Percentiles rank a stretch among this genome's conserved stretches.
Evolutionary conservation across 2,113 vertebrate species (phyloP).

Genomic region (Pseudonaja textilis): DNA sequence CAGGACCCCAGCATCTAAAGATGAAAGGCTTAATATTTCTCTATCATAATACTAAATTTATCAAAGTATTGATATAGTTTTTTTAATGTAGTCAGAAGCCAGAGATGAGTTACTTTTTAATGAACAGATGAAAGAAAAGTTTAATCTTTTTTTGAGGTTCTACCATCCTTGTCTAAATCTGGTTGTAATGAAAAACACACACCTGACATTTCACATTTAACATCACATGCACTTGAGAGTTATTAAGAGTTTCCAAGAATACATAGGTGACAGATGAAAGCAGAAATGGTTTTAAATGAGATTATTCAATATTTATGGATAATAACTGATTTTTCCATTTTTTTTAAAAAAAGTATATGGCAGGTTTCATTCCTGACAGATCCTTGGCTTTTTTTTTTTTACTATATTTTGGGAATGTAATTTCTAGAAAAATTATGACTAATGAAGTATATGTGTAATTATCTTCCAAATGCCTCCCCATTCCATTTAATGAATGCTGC

Average conservation of each 20-base stretch:
- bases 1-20: too few relatives aligned
- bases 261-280: background rate
- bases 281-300: background rate
- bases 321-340: background rate
- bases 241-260: background rate
- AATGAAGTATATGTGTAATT: background rate
- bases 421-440: background rate
- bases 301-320: background rate
- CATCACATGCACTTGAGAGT: background rate
- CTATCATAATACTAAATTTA: background rate
- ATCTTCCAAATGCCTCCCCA: background rate
- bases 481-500: background rate
- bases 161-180: background rate
- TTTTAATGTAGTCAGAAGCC: background rate
- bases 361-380: background rate
- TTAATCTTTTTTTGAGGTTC: background rate
- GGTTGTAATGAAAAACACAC: background rate
- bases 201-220: background rate
- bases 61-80: background rate
- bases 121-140: background rate
- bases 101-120: background rate
- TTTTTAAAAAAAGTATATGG: background rate
- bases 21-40: background rate
- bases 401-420: background rate
- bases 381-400: background rate